Base-by-base conservation (phyloP, 2,113 vertebrate genomes). In the Alexandromys fortis region DNA sequence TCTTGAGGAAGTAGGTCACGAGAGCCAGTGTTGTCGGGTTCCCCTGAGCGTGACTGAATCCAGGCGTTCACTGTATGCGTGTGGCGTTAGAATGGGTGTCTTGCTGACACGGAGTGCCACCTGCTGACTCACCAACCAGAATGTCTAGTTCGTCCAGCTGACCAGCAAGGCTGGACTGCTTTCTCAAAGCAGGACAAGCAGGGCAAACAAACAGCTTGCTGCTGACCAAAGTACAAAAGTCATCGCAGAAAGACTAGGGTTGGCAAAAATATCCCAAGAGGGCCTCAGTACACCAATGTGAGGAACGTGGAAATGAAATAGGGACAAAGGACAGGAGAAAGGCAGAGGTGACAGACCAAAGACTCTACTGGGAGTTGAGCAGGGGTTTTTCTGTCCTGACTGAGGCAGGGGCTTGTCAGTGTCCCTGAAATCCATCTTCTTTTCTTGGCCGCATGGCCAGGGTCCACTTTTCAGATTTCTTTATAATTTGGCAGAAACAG, bases 1-100 rank as follows among this genome's bases (percentile, higher is more conserved):
- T 94, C 91, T 95, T 73, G 47, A 94, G 96, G 96, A 98, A 97
- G 82, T 93, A 97, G 97, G 97, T 96, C 96, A 94, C 92, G 49
- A 38, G 87, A 94, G 94, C 90, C 81, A 14, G 45, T 58, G 82
- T 45, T 82, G 67, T 58, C 61, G 67, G 85, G 89, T 78, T 92
- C 72, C 65, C 14, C 83, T n/a, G 86, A 94, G 67, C 45, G 5
- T 94, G 93, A 92, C 92, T 89, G n/a, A 75, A 67, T 63, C 86
- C 83, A 85, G 42, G 77, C 26, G 9, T 76, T 88, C 42, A 33
- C 42, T 86, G 0, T 4, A 7, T 19, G 65, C 26, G 89, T 30
- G 55, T 61, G 75, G 33, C 73, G 70, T 93, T 89, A 61, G 35
- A 75, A 90, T 4, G 42, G 49, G 1, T 63, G 58, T 96, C 92